Evolutionary conservation across 1,140 invertebrate genomes (phyloP).

Genomic region (Drosophila micromelanica): DNA sequence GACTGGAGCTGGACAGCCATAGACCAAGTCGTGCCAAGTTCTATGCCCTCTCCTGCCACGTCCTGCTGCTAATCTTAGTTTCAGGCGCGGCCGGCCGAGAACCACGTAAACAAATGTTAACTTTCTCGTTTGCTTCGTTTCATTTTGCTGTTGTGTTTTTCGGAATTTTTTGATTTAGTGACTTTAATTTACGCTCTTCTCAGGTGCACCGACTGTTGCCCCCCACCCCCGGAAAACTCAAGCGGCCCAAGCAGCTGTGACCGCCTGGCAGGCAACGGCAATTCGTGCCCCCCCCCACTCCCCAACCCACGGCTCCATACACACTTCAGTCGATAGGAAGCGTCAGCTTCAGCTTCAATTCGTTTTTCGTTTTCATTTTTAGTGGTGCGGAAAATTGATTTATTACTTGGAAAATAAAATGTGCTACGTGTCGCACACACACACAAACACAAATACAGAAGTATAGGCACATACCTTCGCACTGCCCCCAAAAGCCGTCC

Average conservation of each 20-base stretch:
- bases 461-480: slow-evolving; percentile 33
- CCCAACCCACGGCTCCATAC: slow-evolving; percentile 1
- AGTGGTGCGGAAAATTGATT: slow-evolving; percentile 84
- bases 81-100: slow-evolving; percentile 46
- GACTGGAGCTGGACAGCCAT: slow-evolving; percentile 49
- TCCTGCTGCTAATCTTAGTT: slow-evolving; percentile 15
- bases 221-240: background rate
- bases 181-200: slow-evolving; percentile 83
- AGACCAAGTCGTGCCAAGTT: slow-evolving; percentile 45
- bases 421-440: slow-evolving; percentile 80
- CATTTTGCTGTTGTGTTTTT: slow-evolving; percentile 37
- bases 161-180: slow-evolving; percentile 81
- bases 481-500: slow-evolving; percentile 2
- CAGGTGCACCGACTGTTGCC: slow-evolving; percentile 77
- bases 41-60: slow-evolving; percentile 3
- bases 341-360: slow-evolving; percentile 71
- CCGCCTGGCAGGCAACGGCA: slow-evolving; percentile 29
- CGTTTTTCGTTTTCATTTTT: slow-evolving; percentile 83
- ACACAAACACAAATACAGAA: slow-evolving; percentile 52
- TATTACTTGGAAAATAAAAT: slow-evolving; percentile 84
- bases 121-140: slow-evolving; percentile 72
- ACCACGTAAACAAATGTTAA: slow-evolving; percentile 83
- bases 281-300: background rate
- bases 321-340: slow-evolving; percentile 74
- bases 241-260: slow-evolving; percentile 47